Evolutionary conservation across 1,140 invertebrate species (phyloP).

Genomic region (Plutomurus gul): DNA sequence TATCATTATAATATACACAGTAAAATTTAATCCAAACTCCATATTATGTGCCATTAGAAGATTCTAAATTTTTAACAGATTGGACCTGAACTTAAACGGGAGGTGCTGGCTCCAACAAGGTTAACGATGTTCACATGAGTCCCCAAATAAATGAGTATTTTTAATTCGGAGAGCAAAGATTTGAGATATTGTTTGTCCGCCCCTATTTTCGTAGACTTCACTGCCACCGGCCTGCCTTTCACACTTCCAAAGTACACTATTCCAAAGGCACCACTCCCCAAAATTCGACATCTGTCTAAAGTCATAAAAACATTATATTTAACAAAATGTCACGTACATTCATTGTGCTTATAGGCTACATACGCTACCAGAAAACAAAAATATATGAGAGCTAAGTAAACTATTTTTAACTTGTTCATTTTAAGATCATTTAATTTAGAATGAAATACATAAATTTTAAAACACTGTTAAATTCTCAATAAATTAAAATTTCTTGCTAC

Average conservation of each 20-base stretch:
- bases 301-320: background rate
- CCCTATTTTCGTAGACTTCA: background rate
- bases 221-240: background rate
- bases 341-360: too few relatives aligned
- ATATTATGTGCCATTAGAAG: too few relatives aligned
- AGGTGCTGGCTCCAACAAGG: background rate
- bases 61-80: background rate
- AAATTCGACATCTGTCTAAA: background rate
- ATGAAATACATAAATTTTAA: too few relatives aligned
- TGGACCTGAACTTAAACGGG: background rate
- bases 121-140: background rate
- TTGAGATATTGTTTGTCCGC: background rate
- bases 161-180: background rate
- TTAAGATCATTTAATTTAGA: too few relatives aligned
- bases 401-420: too few relatives aligned
- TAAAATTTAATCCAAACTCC: too few relatives aligned
- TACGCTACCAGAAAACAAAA: too few relatives aligned
- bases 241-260: background rate
- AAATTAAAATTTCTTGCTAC: background rate
- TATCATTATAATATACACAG: too few relatives aligned
- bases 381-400: too few relatives aligned
- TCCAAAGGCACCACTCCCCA: background rate
- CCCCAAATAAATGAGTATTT: background rate
- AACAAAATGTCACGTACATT: too few relatives aligned
- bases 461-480: too few relatives aligned